Evolutionary conservation across 2,113 vertebrate genomes (phyloP), one percentile per base, ranked within the genome.

Genomic region (Ceuthmochares aereus): DNA sequence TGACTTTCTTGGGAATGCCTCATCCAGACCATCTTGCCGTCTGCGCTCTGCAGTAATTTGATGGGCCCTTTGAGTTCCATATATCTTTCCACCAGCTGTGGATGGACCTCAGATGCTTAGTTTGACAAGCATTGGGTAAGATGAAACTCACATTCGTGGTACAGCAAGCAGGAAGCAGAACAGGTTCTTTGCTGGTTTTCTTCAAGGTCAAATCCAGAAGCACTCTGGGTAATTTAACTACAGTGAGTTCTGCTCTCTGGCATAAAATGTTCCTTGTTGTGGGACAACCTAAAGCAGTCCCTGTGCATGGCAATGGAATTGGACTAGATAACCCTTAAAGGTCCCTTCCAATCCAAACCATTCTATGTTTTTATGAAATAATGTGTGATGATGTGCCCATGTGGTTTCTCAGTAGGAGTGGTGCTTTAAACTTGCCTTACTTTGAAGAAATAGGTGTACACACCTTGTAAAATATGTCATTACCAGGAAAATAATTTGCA

Each of bases 61-160:
- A 7, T 26, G 27, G 26, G 36, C 27, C 18, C 81, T 86, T 79
- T 49, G 30, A 42, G 34, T 37, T 72, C 37, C 6, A 69, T 27
- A 0, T 42, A 18, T 34, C 40, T 73, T 84, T 74, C 25, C 18
- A 54, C 2, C 6, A 36, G 14, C 56, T 70, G 17, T 3, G 12
- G 42, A 67, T 32, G 23, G 47, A 54, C 36, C 29, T 78, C 17
- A 62, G 23, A 3, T 26, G 8, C 60, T 81, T 77, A 27, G 11
- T 81, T 56, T 67, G 37, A 17, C 37, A 60, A 60, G 55, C 13
- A 3, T 6, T 30, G 47, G 27, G 34, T 5, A 42, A 64, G 37
- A 11, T 34, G 19, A 8, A 37, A 68, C 17, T 84, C 30, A 12
- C 0, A 0, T 82, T 32, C 1, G 0, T 26, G 29, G 62, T 3